phyloP scores from a whole-genome alignment of 1,140 invertebrate species.

The Bradynema listronoti region DNA sequence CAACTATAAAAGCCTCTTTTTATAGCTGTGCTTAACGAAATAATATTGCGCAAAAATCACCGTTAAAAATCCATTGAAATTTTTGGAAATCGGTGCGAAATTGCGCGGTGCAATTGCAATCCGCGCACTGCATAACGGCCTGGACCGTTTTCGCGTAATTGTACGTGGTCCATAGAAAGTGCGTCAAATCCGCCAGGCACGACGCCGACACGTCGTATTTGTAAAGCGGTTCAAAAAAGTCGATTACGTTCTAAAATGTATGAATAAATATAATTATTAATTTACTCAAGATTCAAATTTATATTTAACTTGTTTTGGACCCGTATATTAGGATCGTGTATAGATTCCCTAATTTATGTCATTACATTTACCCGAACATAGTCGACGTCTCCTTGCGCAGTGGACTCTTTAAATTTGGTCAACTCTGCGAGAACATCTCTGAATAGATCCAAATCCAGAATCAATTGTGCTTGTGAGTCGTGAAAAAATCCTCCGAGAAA shows the following conservation, averaged over 20 bases:
- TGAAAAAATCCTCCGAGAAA: conserved; percentile 45
- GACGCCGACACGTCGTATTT: conserved; percentile 53
- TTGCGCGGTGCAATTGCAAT: conserved; percentile 47
- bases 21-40: not conserved
- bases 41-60: conserved; percentile 14
- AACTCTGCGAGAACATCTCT: conserved; percentile 38
- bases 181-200: conserved; percentile 47
- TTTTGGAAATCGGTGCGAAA: conserved; percentile 43
- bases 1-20: conserved; percentile 33
- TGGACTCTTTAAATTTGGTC: conserved; percentile 14
- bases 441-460: conserved; percentile 55
- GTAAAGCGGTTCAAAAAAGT: conserved; percentile 48
- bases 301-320: conserved; percentile 20
- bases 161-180: conserved; percentile 54
- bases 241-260: conserved; percentile 36
- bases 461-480: conserved; percentile 50
- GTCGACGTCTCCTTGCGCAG: conserved; percentile 36
- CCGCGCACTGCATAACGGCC: conserved; percentile 38
- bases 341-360: not conserved
- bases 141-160: conserved; percentile 52
- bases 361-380: conserved; percentile 17
- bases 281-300: too few relatives aligned
- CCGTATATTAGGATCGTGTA: conserved; percentile 6
- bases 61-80: conserved; percentile 56
- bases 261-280: too few relatives aligned